A percentile compares a stretch with the other conserved stretches of the same genome.
Evolutionary conservation across 2,888 invertebrate genomes (phyloP).

Genomic region (Steinernema hermaphroditum): DNA sequence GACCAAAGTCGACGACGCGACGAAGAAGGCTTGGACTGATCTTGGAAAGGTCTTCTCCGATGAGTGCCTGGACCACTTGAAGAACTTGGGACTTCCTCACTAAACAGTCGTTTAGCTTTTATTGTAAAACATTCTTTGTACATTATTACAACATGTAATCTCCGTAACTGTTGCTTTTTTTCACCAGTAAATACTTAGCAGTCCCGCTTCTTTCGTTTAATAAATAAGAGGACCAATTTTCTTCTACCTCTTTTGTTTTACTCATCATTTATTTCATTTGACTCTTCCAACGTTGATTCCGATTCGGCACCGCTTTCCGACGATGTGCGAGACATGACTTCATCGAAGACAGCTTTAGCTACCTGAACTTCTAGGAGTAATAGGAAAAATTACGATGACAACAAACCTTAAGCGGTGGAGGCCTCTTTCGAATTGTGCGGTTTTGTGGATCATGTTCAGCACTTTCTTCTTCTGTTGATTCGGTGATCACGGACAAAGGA

Average conservation of each 20-base stretch:
- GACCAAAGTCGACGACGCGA: slow-evolving; percentile 48
- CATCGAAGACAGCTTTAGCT: neutral
- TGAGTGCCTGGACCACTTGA: slow-evolving; percentile 33
- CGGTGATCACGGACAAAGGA: slow-evolving; percentile 53
- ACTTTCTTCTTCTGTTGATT: slow-evolving; percentile 50
- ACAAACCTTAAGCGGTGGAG: slow-evolving; percentile 12
- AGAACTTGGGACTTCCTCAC: slow-evolving; percentile 22
- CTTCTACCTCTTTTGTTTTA: no score
- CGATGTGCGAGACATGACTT: neutral
- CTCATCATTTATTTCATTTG: no score
- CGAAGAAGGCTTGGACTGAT: slow-evolving; percentile 55
- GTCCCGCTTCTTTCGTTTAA: no score
- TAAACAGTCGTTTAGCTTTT: neutral
- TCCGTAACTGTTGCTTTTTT: no score
- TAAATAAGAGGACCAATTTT: no score
- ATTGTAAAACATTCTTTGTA: neutral
- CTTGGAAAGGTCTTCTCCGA: slow-evolving; percentile 54
- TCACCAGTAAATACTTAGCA: neutral
- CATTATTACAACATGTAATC: neutral
- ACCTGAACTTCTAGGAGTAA: no score
- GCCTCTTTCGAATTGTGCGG: neutral
- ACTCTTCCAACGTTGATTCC: neutral
- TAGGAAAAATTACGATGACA: neutral
- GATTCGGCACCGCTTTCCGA: neutral
- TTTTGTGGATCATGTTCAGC: neutral